Evolutionary conservation across 2,113 vertebrate species (phyloP), one percentile per base, ranked within the genome.

Genomic region (Pungitius pungitius): DNA sequence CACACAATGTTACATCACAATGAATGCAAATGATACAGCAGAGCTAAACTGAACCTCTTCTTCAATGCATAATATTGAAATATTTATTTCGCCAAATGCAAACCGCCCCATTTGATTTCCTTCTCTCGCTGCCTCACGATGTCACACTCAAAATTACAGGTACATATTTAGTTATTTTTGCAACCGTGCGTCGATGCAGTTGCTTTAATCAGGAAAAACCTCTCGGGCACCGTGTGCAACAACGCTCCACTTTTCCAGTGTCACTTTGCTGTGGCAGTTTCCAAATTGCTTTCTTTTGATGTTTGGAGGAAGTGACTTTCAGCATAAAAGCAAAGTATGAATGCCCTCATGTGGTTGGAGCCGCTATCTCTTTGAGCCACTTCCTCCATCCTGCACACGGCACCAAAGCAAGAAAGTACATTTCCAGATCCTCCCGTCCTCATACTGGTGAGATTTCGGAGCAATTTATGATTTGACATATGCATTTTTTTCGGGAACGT

Each of bases 401-500:
- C 8, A 26, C 61, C 61, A 47, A 64, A 47, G 42, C 47, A 35
- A 2, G 22, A 35, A 63, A 43, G 39, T 33, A n/a, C 6, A 51
- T 58, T 47, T 69, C 37, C 66, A 75, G n/a, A n/a, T n/a, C n/a
- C n/a, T n/a, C n/a, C n/a, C n/a, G n/a, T n/a, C n/a, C n/a, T n/a
- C n/a, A n/a, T n/a, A n/a, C n/a, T n/a, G n/a, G n/a, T n/a, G n/a
- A n/a, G n/a, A n/a, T 67, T 33, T 26, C 18, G 55, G 5, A 54
- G 17, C 11, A 6, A 40, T 67, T 61, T 59, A 59, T 20, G 11
- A n/a, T 7, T 6, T 49, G 30, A 58, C 5, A 73, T 12, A 61
- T 65, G 43, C 37, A 57, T 83, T 75, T 66, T 40, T 9, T 51
- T 61, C 20, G 55, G 18, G 81, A 87, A 76, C 81, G 14, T 57